phyloP scores from a whole-genome alignment of 2,113 vertebrate genomes.

The Ramphastos sulfuratus region DNA sequence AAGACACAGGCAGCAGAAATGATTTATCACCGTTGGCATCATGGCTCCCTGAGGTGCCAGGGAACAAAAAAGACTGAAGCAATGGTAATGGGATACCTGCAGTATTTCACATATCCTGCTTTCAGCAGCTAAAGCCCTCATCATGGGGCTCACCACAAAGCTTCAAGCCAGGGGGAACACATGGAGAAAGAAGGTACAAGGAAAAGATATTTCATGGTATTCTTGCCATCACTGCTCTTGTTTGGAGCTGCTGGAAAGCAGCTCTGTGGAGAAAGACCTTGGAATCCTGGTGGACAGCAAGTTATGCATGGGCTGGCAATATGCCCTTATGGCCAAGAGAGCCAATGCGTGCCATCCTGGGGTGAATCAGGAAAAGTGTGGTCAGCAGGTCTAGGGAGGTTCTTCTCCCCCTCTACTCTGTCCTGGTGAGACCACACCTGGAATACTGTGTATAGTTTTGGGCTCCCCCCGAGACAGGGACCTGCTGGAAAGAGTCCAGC shows the following conservation, averaged over 20 bases:
- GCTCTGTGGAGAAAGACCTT: too few relatives aligned
- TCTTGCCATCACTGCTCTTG: neutral
- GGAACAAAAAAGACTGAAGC: neutral
- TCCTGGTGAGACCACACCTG: too few relatives aligned
- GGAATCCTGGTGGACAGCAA: too few relatives aligned
- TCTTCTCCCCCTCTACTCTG: too few relatives aligned
- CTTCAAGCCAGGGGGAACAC: neutral
- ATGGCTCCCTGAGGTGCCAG: neutral
- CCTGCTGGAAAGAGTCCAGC: too few relatives aligned
- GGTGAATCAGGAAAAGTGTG: too few relatives aligned
- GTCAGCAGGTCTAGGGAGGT: too few relatives aligned
- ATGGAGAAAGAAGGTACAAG: neutral
- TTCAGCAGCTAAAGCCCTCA: neutral
- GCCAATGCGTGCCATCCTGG: too few relatives aligned
- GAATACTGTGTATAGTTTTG: too few relatives aligned
- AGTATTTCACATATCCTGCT: neutral
- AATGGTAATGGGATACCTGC: neutral
- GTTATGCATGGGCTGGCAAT: too few relatives aligned
- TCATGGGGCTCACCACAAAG: neutral
- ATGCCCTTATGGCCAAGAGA: too few relatives aligned
- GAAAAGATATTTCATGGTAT: neutral
- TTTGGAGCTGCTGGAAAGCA: neutral
- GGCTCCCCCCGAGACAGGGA: too few relatives aligned
- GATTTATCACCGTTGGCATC: slow-evolving; percentile 40
- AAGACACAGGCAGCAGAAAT: slow-evolving; percentile 27